Conservation (phyloP, 2,113 vertebrate genomes). For the Gorsachius goisagi region DNA sequence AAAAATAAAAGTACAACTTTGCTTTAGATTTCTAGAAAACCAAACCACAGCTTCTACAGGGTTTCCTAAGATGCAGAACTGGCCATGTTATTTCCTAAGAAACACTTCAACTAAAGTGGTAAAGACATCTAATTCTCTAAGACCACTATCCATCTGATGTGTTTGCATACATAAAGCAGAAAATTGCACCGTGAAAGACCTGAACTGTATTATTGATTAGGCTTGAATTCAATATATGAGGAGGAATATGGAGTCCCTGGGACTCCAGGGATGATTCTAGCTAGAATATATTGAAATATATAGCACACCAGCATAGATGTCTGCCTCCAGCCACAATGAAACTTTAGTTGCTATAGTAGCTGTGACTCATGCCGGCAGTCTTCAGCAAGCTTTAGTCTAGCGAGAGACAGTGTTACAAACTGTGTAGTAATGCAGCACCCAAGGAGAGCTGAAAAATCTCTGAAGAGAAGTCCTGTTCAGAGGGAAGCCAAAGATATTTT, state of each 20-base stretch:
- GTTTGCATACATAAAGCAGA: not conserved
- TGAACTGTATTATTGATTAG: not conserved
- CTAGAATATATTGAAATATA: not conserved
- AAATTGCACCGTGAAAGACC: not conserved
- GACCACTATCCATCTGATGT: not conserved
- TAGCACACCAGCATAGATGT: not conserved
- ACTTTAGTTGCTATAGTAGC: not conserved
- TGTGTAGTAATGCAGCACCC: not conserved
- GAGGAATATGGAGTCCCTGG: not conserved
- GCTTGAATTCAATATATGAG: not conserved
- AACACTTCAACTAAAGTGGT: not conserved
- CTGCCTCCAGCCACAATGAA: not conserved
- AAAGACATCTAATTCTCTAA: not conserved
- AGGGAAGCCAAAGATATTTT: not conserved
- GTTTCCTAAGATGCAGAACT: not conserved
- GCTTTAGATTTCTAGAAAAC: not conserved
- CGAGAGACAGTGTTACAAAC: not conserved
- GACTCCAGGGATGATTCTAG: not conserved
- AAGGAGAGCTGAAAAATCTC: not conserved
- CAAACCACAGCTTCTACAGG: not conserved
- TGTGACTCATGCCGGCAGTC: not conserved
- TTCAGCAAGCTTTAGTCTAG: not conserved
- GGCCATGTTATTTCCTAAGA: not conserved
- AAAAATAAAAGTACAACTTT: not conserved
- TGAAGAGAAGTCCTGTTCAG: not conserved